Percentiles rank a stretch among this genome's conserved stretches.
Conservation (phyloP, 1,140 invertebrate species). For the Latrodectus geometricus region DNA sequence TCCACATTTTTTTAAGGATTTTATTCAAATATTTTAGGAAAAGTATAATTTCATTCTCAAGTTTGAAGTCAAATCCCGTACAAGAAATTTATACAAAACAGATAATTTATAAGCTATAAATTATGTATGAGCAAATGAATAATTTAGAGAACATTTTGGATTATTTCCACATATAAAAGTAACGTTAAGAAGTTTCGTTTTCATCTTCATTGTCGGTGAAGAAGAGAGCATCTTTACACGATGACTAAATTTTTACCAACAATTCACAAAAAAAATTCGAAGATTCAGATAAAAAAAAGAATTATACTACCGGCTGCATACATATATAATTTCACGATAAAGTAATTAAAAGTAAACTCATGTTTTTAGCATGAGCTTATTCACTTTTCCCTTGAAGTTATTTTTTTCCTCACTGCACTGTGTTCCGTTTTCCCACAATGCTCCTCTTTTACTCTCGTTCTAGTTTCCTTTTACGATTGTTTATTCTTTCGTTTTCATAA, state of each 20-base stretch:
- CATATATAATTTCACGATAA: no score
- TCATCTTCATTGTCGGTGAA: neutral
- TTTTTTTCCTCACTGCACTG: conserved; percentile 60
- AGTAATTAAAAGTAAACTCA: neutral
- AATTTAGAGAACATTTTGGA: neutral
- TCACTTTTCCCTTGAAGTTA: neutral
- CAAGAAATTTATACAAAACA: no score
- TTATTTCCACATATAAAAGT: neutral
- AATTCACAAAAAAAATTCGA: no score
- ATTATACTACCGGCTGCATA: no score
- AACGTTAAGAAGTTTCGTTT: neutral
- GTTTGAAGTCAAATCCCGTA: no score
- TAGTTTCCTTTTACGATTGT: neutral
- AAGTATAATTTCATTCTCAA: no score
- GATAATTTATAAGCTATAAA: no score
- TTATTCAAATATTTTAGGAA: neutral
- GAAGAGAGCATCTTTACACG: neutral
- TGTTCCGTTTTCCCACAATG: conserved; percentile 56
- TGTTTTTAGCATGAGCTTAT: neutral
- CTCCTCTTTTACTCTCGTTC: conserved; percentile 31
- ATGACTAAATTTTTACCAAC: no score
- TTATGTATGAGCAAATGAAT: neutral
- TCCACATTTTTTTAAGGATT: conserved; percentile 81
- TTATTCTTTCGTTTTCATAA: neutral
- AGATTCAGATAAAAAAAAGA: no score